Evolutionary conservation across 1,140 invertebrate species (phyloP), one percentile per base, ranked within the genome.

Genomic region (Hylaeus volcanicus): DNA sequence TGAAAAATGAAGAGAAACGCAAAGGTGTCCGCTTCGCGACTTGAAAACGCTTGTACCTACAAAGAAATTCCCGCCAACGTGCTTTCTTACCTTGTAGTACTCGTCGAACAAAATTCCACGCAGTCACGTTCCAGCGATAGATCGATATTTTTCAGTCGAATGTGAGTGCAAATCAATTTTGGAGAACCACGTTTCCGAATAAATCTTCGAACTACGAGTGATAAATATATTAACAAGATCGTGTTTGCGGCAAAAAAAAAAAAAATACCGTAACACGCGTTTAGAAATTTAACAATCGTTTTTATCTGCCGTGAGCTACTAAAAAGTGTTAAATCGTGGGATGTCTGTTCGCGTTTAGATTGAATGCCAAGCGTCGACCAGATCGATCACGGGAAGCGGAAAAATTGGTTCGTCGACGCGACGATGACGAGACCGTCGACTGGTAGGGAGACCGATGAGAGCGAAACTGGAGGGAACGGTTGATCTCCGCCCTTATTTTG

Each of bases 331-430:
- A 12, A 70, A 45, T 63, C 53, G 45, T 37, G 64, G 9, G 43
- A 83, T 74, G 45, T 60, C 55, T 51, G 26, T 12, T 11, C 43
- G 37, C 43, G 41, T 70, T 77, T 51, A 56, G 48, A 77, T 77
- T 69, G 65, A 56, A 9, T 39, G 39, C 11, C 2, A 12, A 11
- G 51, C 53, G 8, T 48, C 11, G 12, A 4, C 2, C 11, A 48
- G 60, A 83, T 83, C 78, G 82, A 83, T 85, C 63, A 41, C 26
- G 53, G 65, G 15, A 26, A 43, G 45, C 6, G 58, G 56, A 81
- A 85, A 85, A 85, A 86, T 86, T 86, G 83, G 65, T 37, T 37
- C 65, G 81, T 80, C 76, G 77, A 83, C 72, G 76, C 45, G 77
- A 80, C 76, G 81, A 76, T 73, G 84, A 85, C 41, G 72, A 75